phyloP scores from a whole-genome alignment of 2,113 vertebrate species.

The Typhlomys cinereus region DNA sequence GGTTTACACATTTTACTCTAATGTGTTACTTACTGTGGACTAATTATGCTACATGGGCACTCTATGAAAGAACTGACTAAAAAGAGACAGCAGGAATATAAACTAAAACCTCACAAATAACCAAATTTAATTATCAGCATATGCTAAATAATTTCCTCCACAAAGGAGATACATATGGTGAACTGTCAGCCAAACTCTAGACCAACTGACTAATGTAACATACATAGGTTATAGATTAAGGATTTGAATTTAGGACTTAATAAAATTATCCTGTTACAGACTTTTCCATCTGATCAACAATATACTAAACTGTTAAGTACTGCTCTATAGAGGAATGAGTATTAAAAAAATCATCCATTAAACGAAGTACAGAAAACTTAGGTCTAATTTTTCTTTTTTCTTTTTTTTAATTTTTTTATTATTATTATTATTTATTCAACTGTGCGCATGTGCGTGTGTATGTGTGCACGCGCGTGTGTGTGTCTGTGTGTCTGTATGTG shows the following conservation, averaged over 20 bases:
- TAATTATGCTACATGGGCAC: background rate
- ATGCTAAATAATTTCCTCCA: background rate
- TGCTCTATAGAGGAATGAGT: background rate
- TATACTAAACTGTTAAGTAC: background rate
- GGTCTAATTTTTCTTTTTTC: constrained; percentile 24
- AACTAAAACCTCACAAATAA: background rate
- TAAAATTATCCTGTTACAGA: background rate
- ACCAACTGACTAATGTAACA: background rate
- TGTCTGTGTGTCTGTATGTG: too few species aligned
- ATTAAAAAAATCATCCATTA: constrained; percentile 24
- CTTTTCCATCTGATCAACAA: background rate
- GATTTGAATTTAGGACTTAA: background rate
- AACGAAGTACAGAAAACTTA: background rate
- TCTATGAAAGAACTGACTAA: background rate
- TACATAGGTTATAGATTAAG: background rate
- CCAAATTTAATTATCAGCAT: background rate
- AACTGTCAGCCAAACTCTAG: background rate
- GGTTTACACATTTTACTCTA: background rate
- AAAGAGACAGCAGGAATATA: background rate
- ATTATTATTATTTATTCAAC: too few species aligned
- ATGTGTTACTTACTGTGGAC: background rate
- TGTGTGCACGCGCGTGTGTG: too few species aligned
- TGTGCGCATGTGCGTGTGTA: too few species aligned
- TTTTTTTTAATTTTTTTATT: too few species aligned
- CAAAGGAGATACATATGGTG: background rate